These are phyloP conservation scores for Caenorhabditis sinica DNA, from an alignment of 2,888 invertebrate genomes.

Conservation along the genomic window DNA sequence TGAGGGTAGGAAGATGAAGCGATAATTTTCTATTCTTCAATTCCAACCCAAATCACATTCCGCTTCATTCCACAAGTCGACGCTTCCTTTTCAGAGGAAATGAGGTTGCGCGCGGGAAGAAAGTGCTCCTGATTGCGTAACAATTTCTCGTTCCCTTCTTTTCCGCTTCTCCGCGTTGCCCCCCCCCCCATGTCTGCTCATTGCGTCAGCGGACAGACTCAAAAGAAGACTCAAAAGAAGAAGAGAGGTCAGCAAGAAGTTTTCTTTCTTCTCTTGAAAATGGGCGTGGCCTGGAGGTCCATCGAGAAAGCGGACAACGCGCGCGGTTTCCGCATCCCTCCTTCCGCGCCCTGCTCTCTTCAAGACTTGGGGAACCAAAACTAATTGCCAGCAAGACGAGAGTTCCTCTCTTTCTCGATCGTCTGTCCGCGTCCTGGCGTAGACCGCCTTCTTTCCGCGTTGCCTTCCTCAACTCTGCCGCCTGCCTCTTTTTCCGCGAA, in stretches of 20 bases:
- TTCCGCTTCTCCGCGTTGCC: slow-evolving; percentile 18
- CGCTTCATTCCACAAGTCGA: slow-evolving; percentile 42
- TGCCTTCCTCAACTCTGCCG: slow-evolving; percentile 47
- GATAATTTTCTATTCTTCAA: slow-evolving; percentile 20
- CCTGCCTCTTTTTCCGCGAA: slow-evolving; percentile 44
- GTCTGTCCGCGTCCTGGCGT: slow-evolving; percentile 48
- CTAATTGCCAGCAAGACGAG: slow-evolving; percentile 51
- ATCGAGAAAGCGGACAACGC: slow-evolving; percentile 28
- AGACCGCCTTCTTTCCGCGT: slow-evolving; percentile 31
- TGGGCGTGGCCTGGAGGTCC: slow-evolving; percentile 52
- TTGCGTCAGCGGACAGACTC: slow-evolving; percentile 52
- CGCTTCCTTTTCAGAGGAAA: slow-evolving; percentile 42
- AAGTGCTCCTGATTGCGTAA: slow-evolving; percentile 62
- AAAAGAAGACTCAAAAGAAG: not conserved
- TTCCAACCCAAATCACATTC: slow-evolving; percentile 14
- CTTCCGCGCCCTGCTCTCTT: slow-evolving; percentile 56
- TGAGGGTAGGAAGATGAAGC: slow-evolving; percentile 12
- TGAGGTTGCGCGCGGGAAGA: slow-evolving; percentile 37
- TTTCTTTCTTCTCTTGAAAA: slow-evolving; percentile 40
- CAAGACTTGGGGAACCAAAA: slow-evolving; percentile 32
- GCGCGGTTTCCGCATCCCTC: slow-evolving; percentile 35
- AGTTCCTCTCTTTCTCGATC: slow-evolving; percentile 32
- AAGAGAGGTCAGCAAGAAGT: slow-evolving; percentile 58
- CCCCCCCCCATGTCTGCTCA: slow-evolving; percentile 23
- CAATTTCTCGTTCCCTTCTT: slow-evolving; percentile 33